Conservation (phyloP, 2,113 vertebrate genomes). For the Takifugu flavidus region DNA sequence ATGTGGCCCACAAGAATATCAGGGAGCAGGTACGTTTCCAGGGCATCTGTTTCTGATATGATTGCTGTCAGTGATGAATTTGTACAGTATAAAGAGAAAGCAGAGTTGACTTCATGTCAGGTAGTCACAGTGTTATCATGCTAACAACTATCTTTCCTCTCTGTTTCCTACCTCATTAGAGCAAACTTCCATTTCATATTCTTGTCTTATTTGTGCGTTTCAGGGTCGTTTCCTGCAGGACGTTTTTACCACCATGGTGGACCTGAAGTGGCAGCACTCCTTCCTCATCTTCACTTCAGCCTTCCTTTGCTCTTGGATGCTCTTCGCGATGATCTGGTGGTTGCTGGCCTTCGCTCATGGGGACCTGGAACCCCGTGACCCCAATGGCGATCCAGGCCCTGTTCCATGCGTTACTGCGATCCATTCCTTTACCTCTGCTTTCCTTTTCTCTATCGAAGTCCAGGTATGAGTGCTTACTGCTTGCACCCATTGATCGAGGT, state of each 20-base stretch:
- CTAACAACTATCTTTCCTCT: too few species aligned
- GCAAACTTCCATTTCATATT: background rate
- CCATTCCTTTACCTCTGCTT: constrained; percentile 81
- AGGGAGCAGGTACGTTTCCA: constrained; percentile 72
- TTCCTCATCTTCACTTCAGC: constrained; percentile 82
- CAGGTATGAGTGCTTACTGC: constrained; percentile 60
- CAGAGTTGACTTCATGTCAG: background rate
- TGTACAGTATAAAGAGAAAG: background rate
- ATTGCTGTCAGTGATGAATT: background rate
- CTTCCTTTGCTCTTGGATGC: constrained; percentile 84
- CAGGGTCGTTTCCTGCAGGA: constrained; percentile 82
- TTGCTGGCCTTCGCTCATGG: constrained; percentile 82
- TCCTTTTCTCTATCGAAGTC: constrained; percentile 84
- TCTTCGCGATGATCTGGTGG: constrained; percentile 85
- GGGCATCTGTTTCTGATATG: background rate
- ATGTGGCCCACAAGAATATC: constrained; percentile 86
- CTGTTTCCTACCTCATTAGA: too few species aligned
- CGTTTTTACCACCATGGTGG: constrained; percentile 85
- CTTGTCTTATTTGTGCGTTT: background rate
- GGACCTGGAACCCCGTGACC: constrained; percentile 72
- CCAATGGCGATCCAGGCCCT: constrained; percentile 30
- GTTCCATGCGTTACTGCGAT: constrained; percentile 81
- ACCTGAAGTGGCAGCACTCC: constrained; percentile 82
- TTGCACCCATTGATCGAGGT: background rate
- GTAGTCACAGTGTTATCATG: too few species aligned